phyloP scores from a whole-genome alignment of 1,140 invertebrate genomes.

The Pseudoatta argentina region DNA sequence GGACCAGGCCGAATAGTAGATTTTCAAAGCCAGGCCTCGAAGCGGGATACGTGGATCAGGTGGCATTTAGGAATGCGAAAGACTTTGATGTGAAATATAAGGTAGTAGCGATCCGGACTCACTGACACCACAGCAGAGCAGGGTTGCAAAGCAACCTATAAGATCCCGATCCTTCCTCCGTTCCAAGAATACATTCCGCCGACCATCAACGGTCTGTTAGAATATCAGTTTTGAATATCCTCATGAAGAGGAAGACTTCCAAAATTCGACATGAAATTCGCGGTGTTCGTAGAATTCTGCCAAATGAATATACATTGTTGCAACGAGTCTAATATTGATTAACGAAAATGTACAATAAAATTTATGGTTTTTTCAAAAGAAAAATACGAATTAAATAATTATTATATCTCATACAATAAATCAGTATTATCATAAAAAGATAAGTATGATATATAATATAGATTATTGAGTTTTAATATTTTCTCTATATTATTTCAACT shows the following conservation, averaged over 20 bases:
- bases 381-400: background rate
- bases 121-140: constrained; percentile 61
- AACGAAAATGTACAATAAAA: background rate
- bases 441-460: too few relatives aligned
- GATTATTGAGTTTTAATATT: background rate
- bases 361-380: background rate
- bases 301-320: background rate
- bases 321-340: background rate
- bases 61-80: constrained; percentile 75
- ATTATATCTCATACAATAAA: background rate
- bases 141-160: constrained; percentile 26
- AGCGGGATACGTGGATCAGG: constrained; percentile 65
- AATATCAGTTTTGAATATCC: constrained; percentile 18
- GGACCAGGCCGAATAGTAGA: background rate
- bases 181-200: constrained; percentile 61
- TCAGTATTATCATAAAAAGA: background rate
- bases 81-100: constrained; percentile 72
- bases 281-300: background rate
- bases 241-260: background rate
- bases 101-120: constrained; percentile 68
- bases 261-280: background rate
- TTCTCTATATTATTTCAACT: background rate
- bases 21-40: constrained; percentile 7
- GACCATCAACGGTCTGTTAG: constrained; percentile 24
- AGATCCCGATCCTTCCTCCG: constrained; percentile 22